Evolutionary conservation across 2,797 vertebrate species (phyloP).

Genomic region (Galaxias olidus): DNA sequence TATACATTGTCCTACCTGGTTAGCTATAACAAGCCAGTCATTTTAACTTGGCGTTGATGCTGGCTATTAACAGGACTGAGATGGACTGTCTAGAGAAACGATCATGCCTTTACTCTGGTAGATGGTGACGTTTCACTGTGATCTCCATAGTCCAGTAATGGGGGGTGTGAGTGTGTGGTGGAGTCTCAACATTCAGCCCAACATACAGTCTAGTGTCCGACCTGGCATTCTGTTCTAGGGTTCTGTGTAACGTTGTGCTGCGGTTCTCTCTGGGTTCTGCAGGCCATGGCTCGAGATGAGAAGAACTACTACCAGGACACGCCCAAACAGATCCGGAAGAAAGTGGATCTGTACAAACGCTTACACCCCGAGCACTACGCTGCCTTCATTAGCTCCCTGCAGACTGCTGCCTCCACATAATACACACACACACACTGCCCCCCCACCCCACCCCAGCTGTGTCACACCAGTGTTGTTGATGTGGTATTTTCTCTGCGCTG

Average conservation of each 20-base stretch:
- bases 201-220: neutral
- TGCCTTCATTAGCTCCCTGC: slow-evolving; percentile 70
- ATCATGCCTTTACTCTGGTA: too few relatives aligned
- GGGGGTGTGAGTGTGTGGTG: too few relatives aligned
- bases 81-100: too few relatives aligned
- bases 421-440: neutral
- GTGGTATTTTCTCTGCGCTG: too few relatives aligned
- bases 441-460: neutral
- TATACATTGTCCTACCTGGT: too few relatives aligned
- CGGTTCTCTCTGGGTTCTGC: slow-evolving; percentile 3
- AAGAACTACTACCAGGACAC: slow-evolving; percentile 98
- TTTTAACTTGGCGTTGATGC: too few relatives aligned
- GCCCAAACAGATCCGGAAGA: slow-evolving; percentile 91
- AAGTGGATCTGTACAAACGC: slow-evolving; percentile 85
- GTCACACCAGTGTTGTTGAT: too few relatives aligned
- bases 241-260: neutral
- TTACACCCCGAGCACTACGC: slow-evolving; percentile 81
- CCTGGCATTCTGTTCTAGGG: neutral
- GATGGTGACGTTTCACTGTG: too few relatives aligned
- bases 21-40: too few relatives aligned
- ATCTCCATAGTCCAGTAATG: too few relatives aligned
- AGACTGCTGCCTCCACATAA: slow-evolving; percentile 43
- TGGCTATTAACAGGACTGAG: too few relatives aligned
- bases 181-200: too few relatives aligned
- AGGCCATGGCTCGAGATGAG: slow-evolving; percentile 96